phyloP scores from a whole-genome alignment of 1,140 invertebrate genomes.

The Oppia nitens region DNA sequence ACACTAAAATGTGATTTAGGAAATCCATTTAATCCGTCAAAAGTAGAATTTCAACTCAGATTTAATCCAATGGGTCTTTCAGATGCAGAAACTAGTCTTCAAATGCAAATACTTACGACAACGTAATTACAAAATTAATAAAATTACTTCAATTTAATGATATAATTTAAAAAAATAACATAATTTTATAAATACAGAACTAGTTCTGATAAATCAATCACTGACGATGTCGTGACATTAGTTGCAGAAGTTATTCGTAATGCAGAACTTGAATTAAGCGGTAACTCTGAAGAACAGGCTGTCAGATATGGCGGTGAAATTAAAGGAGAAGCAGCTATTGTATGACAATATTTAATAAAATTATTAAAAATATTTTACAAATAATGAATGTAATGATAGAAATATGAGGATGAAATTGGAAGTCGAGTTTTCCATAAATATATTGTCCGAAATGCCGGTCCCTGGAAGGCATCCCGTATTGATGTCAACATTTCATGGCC shows the following conservation, averaged over 20 bases:
- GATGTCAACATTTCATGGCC: constrained; percentile 75
- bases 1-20: constrained; percentile 61
- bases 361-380: not conserved
- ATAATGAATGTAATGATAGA: not conserved
- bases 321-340: constrained; percentile 62
- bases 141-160: not conserved
- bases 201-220: constrained; percentile 36
- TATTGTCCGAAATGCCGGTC: constrained; percentile 63
- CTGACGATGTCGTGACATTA: constrained; percentile 38
- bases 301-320: constrained; percentile 70
- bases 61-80: constrained; percentile 59
- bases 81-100: constrained; percentile 46
- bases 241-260: constrained; percentile 53
- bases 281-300: constrained; percentile 53
- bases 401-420: constrained; percentile 61
- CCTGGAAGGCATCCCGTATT: constrained; percentile 57
- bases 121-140: constrained; percentile 47
- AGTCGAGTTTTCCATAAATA: constrained; percentile 65
- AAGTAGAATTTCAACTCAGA: constrained; percentile 33
- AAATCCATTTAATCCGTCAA: constrained; percentile 57
- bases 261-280: constrained; percentile 60
- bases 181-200: constrained; percentile 16
- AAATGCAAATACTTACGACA: constrained; percentile 58
- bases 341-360: constrained; percentile 24
- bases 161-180: constrained; percentile 3